Conservation (phyloP, 2,888 invertebrate genomes). For the Eristalis intricaria region DNA sequence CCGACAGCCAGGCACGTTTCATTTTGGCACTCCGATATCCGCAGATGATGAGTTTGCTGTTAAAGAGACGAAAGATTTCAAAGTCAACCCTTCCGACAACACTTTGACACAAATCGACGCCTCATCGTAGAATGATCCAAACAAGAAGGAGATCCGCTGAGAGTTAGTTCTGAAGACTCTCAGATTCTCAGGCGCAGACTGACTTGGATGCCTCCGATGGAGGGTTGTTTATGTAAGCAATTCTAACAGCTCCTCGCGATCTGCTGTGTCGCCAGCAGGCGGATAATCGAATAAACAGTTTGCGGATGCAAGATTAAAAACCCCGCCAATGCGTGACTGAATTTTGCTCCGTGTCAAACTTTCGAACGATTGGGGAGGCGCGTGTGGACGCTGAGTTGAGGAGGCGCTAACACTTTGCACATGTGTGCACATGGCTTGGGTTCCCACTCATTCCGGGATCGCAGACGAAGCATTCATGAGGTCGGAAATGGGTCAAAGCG, state of each 20-base stretch:
- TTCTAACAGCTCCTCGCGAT: neutral
- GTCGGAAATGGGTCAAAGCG: no score
- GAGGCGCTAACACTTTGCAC: neutral
- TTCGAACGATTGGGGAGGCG: neutral
- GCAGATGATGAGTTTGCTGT: neutral
- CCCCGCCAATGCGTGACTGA: conserved; percentile 8
- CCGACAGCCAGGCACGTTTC: neutral
- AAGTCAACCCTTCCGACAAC: neutral
- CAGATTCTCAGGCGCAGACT: neutral
- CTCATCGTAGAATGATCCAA: neutral
- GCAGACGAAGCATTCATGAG: no score
- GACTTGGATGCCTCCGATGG: no score
- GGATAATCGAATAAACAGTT: conserved; percentile 9
- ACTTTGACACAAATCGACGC: neutral
- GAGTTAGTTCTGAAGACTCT: neutral
- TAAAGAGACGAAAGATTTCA: neutral
- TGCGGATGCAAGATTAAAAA: neutral
- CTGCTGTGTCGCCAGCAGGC: neutral
- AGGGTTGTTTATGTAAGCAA: neutral
- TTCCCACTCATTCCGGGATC: no score
- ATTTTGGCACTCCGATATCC: neutral
- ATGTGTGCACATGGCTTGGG: neutral
- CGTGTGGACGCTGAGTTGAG: neutral
- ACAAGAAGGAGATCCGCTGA: neutral
- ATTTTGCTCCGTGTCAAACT: neutral